Evolutionary conservation across 2,888 invertebrate genomes (phyloP).

Genomic region (Synergus laeviventris): DNA sequence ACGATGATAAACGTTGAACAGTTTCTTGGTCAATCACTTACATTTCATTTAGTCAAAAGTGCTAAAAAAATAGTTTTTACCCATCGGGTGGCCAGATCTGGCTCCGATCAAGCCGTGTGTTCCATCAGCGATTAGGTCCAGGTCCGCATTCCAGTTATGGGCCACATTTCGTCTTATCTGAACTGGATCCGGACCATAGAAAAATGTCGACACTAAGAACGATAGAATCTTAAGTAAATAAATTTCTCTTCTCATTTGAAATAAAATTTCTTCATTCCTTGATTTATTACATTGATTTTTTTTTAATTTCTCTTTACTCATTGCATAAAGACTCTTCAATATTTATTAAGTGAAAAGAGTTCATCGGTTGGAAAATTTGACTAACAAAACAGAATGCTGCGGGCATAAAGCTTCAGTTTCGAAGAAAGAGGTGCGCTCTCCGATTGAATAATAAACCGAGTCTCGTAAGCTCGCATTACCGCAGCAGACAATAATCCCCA

Average conservation of each 20-base stretch:
- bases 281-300: not conserved
- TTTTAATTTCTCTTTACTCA: not conserved
- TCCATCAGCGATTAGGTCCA: too few relatives aligned
- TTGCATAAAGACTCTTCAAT: not conserved
- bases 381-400: conserved; percentile 6
- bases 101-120: too few relatives aligned
- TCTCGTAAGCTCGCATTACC: conserved; percentile 56
- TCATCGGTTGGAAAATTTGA: not conserved
- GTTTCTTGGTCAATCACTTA: not conserved
- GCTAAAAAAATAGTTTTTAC: too few relatives aligned
- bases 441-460: conserved; percentile 57
- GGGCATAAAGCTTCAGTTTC: not conserved
- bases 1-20: not conserved
- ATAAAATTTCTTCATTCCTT: not conserved
- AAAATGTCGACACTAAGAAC: too few relatives aligned
- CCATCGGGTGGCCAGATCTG: too few relatives aligned
- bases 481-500: conserved; percentile 56
- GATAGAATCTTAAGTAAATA: too few relatives aligned
- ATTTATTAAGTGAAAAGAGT: not conserved
- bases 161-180: too few relatives aligned
- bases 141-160: too few relatives aligned
- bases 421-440: conserved; percentile 40
- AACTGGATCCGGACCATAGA: too few relatives aligned
- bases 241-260: too few relatives aligned
- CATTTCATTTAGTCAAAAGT: too few relatives aligned